Evolutionary conservation across 2,888 invertebrate species (phyloP), one percentile per base, ranked within the genome.

Genomic region (Pristionchus exspectatus): DNA sequence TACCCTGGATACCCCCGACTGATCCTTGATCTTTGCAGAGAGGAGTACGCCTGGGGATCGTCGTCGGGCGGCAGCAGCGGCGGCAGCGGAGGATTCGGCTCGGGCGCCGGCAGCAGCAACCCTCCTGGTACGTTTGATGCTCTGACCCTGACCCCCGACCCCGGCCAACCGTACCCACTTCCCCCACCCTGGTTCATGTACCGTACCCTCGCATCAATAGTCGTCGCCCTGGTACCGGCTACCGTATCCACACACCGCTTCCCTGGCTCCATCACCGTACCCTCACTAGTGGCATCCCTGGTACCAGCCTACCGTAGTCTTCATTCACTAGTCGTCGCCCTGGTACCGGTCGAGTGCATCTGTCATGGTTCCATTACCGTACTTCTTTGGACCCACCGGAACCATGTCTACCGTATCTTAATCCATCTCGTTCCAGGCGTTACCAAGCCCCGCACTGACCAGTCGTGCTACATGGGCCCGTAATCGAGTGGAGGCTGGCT

Each of bases 371-470:
- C 44, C 44, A 50, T 50, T 12, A 50, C 77, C 33, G 38, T 74
- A 44, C 12, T 44, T n/a, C 77, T 24, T 38, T 4, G 7, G 5
- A 24, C 18, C n/a, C 18, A 14, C 63, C 81, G 27, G 50, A n/a
- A 24, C 81, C 81, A n/a, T 50, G 9, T 18, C 27, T 50, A 54
- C 44, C 38, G 77, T 81, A 50, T 44, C 81, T 54, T 21, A 33
- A 21, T 18, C 33, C 21, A 54, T 44, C 27, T 14, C 33, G 16
- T n/a, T 81, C 10, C 81, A 7, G 81, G 81, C n/a, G 81, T 81
- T n/a, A 81, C 81, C 54, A 81, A 81, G 81, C 81, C 81, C 54
- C 50, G 81, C 81, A 81, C 81, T n/a, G 81, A 81, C 50, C 81
- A 81, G 81, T 81, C 81, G 44, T 81, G 81, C 81, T 81, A 81